Conservation (phyloP, 2,113 vertebrate species). For the Chionodraco myersi region DNA sequence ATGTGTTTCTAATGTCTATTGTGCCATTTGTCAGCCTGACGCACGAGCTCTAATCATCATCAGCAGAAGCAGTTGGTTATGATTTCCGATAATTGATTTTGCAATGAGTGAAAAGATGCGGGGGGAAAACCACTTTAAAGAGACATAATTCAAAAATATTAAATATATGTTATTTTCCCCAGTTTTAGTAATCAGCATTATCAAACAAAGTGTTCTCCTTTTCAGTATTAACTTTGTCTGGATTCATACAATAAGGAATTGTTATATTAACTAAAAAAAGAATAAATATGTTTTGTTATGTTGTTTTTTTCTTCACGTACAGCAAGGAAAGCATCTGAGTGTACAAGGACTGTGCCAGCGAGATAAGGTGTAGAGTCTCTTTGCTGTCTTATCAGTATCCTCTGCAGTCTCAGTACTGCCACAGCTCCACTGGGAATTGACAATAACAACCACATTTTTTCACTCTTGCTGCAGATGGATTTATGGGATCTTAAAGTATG, state of each 20-base stretch:
- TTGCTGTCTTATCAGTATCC: conserved; percentile 80
- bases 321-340: conserved; percentile 66
- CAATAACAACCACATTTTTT: conserved; percentile 73
- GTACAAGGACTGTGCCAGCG: conserved; percentile 78
- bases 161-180: conserved; percentile 45
- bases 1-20: conserved; percentile 45
- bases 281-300: conserved; percentile 66
- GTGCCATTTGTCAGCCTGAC: conserved; percentile 45
- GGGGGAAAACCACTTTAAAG: conserved; percentile 20
- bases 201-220: conserved; percentile 57
- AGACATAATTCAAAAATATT: conserved; percentile 63
- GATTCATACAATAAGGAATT: conserved; percentile 63
- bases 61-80: conserved; percentile 69
- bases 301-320: conserved; percentile 46
- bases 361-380: conserved; percentile 81
- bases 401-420: conserved; percentile 74
- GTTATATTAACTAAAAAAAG: conserved; percentile 70
- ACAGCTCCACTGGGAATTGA: conserved; percentile 74
- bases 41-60: conserved; percentile 63
- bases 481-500: conserved; percentile 69
- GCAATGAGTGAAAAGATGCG: conserved; percentile 35
- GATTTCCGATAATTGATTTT: conserved; percentile 73
- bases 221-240: conserved; percentile 56
- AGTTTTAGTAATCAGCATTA: conserved; percentile 58
- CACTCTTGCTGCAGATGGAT: conserved; percentile 71